These are phyloP conservation scores for Rhopalosiphum maidis DNA, from an alignment of 1,140 invertebrate species.

Conservation along the genomic window DNA sequence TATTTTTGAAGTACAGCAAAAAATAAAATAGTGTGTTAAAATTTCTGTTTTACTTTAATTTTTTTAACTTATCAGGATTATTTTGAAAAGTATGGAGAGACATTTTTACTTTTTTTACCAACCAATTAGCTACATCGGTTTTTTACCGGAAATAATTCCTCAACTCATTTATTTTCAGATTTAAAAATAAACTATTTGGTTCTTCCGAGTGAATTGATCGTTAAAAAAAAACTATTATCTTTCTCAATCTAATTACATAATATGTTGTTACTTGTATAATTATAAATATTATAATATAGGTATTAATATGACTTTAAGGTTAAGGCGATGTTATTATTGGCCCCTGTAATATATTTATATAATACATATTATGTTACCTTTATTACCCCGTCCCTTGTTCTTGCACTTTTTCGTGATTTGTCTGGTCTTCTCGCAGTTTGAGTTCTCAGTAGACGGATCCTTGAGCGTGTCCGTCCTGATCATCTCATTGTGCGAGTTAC, in stretches of 20 bases:
- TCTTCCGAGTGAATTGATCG: background rate
- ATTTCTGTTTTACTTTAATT: background rate
- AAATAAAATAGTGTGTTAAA: background rate
- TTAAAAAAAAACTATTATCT: background rate
- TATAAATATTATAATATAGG: background rate
- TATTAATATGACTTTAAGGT: background rate
- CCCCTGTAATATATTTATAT: too few relatives aligned
- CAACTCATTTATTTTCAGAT: background rate
- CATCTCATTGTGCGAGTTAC: slow-evolving; percentile 71
- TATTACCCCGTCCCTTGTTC: slow-evolving; percentile 69
- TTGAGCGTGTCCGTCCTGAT: slow-evolving; percentile 75
- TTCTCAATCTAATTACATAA: background rate
- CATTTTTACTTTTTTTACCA: background rate
- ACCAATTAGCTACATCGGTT: too few relatives aligned
- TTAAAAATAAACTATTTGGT: background rate
- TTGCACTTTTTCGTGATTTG: slow-evolving; percentile 79
- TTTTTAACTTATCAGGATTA: background rate
- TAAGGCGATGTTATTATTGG: background rate
- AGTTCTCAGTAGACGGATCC: slow-evolving; percentile 70
- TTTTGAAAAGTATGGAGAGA: background rate
- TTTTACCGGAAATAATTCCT: background rate
- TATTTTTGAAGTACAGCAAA: background rate
- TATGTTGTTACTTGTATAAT: background rate
- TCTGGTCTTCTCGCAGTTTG: slow-evolving; percentile 74
- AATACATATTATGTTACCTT: slow-evolving; percentile 64